Conservation (phyloP, 2,113 vertebrate species). For the Festucalex cinctus region DNA sequence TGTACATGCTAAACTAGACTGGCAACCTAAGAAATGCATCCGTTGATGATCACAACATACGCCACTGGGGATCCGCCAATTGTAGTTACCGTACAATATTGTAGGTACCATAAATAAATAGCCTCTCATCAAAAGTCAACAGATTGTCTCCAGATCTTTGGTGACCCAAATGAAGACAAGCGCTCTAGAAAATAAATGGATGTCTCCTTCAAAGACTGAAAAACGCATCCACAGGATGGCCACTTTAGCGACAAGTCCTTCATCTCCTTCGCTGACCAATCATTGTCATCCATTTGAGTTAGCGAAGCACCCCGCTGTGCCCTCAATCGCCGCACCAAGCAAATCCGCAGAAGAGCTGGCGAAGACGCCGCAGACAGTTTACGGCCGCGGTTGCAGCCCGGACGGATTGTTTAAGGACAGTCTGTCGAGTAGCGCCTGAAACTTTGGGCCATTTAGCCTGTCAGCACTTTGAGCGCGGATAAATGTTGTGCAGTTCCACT, state of each 20-base stretch:
- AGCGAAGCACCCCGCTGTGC: slow-evolving; percentile 22
- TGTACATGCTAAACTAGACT: background rate
- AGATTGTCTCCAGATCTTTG: background rate
- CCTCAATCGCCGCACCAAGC: slow-evolving; percentile 35
- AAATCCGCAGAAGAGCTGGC: slow-evolving; percentile 22
- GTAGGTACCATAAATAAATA: too few relatives aligned
- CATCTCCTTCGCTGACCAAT: background rate
- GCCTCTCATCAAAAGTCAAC: too few relatives aligned
- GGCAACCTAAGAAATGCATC: background rate
- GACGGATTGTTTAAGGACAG: slow-evolving; percentile 29
- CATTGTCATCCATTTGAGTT: background rate
- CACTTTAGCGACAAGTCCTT: background rate
- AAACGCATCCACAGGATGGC: background rate
- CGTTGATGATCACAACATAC: background rate
- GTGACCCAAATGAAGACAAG: background rate
- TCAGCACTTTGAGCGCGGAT: slow-evolving; percentile 63
- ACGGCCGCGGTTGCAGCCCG: slow-evolving; percentile 27
- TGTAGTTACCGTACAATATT: background rate
- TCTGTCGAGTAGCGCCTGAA: slow-evolving; percentile 30
- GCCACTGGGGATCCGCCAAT: background rate
- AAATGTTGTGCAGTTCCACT: slow-evolving; percentile 63
- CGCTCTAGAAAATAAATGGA: background rate
- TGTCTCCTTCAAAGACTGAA: background rate
- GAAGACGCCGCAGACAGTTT: slow-evolving; percentile 17
- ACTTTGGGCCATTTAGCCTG: slow-evolving; percentile 56